phyloP scores from a whole-genome alignment of 2,113 vertebrate genomes.

The Pachypanchax playfairii region DNA sequence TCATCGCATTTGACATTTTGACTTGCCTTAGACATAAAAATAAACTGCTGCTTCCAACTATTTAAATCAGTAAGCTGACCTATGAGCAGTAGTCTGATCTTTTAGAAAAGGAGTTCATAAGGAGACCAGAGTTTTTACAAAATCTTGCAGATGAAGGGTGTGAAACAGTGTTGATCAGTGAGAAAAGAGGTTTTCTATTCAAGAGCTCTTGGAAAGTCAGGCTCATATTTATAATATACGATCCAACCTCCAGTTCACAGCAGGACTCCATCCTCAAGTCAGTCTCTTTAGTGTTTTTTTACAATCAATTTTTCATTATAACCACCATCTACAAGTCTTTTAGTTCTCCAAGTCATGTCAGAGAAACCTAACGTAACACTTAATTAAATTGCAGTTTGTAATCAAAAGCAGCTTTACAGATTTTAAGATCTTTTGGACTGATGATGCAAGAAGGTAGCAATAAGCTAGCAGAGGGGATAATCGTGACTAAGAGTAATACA shows the following conservation, averaged over 20 bases:
- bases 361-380: constrained; percentile 7
- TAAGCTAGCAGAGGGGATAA: constrained; percentile 28
- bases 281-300: background rate
- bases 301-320: background rate
- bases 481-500: constrained; percentile 44
- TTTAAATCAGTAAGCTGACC: background rate
- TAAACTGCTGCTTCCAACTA: background rate
- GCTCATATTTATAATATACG: background rate
- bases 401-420: constrained; percentile 31
- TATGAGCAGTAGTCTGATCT: background rate
- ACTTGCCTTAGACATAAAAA: no score
- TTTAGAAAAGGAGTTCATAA: no score
- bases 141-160: no score
- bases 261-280: constrained; percentile 33
- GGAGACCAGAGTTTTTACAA: background rate
- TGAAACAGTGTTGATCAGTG: no score
- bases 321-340: background rate
- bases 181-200: no score
- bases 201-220: constrained; percentile 27
- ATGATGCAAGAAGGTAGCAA: constrained; percentile 66
- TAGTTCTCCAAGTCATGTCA: background rate
- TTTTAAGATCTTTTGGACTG: constrained; percentile 43
- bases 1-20: background rate
- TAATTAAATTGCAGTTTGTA: constrained; percentile 23
- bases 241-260: constrained; percentile 11